These are phyloP conservation scores for Mycteria americana DNA, from an alignment of 2,797 vertebrate genomes.

Conservation along the genomic window DNA sequence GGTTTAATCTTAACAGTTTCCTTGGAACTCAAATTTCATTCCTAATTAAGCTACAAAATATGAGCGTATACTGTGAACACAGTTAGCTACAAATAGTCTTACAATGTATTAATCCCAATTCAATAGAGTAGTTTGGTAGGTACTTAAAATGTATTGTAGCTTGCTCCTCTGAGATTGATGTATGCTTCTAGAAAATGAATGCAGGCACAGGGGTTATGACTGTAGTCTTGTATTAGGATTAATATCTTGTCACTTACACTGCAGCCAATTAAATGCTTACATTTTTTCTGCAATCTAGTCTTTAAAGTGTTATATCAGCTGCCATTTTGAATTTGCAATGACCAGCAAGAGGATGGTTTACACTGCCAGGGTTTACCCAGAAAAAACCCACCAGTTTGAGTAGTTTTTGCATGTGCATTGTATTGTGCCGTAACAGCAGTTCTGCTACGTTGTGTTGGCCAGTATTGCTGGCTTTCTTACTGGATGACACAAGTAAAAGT, in stretches of 20 bases:
- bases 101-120: background rate
- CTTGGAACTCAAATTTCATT: background rate
- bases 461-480: background rate
- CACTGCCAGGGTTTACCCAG: background rate
- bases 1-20: background rate
- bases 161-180: background rate
- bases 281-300: background rate
- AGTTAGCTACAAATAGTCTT: background rate
- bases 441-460: background rate
- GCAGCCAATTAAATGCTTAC: background rate
- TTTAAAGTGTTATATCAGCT: background rate
- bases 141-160: background rate
- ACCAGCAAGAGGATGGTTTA: accelerated
- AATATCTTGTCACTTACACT: background rate
- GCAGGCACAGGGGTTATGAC: background rate
- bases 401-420: background rate
- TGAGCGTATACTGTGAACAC: background rate
- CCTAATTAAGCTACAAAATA: background rate
- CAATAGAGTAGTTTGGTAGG: background rate
- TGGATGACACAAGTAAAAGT: background rate
- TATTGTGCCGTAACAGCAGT: background rate
- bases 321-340: background rate
- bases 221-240: background rate
- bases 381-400: background rate
- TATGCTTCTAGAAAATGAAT: background rate